Base-by-base conservation (phyloP, 2,888 invertebrate genomes). In the Thereva unica region DNA sequence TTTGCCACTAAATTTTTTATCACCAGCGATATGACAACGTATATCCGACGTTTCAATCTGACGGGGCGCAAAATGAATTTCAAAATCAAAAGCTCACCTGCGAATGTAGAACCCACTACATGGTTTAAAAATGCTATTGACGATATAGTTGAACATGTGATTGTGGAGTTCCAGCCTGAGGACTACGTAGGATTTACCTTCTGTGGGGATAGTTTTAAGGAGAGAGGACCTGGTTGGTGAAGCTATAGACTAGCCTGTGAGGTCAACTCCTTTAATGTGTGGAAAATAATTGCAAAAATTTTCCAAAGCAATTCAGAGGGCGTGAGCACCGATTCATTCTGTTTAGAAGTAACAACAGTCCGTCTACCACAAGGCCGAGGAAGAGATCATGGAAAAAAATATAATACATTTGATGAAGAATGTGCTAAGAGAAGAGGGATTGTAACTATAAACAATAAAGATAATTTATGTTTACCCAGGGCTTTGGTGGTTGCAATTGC, bases 241-340 rank as follows among this genome's bases (percentile, higher is more conserved):
- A 64, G 23, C 1, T 64, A 52, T 52, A 63, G 10, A 63, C 34
- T n/a, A 1, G 63, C 52, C 4, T 12, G 37, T 2, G 49, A 50
- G 4, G 2, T 61, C 23, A 61, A 23, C 41, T 5, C 50, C 12
- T 45, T 47, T 5, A 37, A 59, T 47, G 9, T 59, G 0, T 52
- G 37, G 63, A 42, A 40, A 7, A 52, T 52, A 41, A 63, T 63
- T n/a, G 7, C 37, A 12, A 63, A 50, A 47, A 63, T 63, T 3
- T 49, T 63, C 34, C 63, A 49, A 40, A 63, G 53, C 23, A 64
- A 40, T 23, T 64, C 64, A n/a, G 42, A 52, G 64, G 64, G 56
- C 34, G 59, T 71, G 1, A 69, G 61, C 12, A 67, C 71, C 0
- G 71, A 71, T n/a, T n/a, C 47, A 71, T 74, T 70, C 59, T 65